Conservation (phyloP, 2,113 vertebrate genomes). For the Harpagus bidentatus region DNA sequence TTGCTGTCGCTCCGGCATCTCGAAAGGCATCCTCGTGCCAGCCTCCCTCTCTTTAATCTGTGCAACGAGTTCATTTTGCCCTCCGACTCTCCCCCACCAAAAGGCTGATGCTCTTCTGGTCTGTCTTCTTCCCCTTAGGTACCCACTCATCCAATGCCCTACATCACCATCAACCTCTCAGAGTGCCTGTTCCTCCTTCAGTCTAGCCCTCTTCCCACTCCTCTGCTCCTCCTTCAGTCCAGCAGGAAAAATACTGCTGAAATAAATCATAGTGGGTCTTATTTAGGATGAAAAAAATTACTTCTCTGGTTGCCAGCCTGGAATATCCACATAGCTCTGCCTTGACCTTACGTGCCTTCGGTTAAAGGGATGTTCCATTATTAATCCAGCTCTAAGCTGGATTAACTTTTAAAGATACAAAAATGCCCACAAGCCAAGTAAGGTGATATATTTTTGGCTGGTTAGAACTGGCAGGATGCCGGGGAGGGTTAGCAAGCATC, state of each 20-base stretch:
- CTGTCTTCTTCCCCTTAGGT: background rate
- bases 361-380: constrained; percentile 58
- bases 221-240: background rate
- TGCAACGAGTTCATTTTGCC: background rate
- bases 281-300: background rate
- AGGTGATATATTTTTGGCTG: constrained; percentile 44
- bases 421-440: constrained; percentile 18
- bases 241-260: background rate
- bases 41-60: background rate
- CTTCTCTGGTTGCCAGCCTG: background rate
- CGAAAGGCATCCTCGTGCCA: background rate
- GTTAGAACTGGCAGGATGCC: background rate
- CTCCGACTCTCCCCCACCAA: fast-evolving
- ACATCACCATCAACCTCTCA: fast-evolving
- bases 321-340: background rate
- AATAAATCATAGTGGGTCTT: background rate
- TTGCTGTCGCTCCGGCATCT: background rate
- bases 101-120: background rate
- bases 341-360: constrained; percentile 45
- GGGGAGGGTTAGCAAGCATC: background rate
- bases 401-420: constrained; percentile 65
- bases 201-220: background rate
- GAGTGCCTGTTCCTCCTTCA: background rate
- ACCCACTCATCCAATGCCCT: background rate
- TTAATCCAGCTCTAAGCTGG: constrained; percentile 57